phyloP scores from a whole-genome alignment of 2,113 vertebrate genomes.

The Meleagris gallopavo region DNA sequence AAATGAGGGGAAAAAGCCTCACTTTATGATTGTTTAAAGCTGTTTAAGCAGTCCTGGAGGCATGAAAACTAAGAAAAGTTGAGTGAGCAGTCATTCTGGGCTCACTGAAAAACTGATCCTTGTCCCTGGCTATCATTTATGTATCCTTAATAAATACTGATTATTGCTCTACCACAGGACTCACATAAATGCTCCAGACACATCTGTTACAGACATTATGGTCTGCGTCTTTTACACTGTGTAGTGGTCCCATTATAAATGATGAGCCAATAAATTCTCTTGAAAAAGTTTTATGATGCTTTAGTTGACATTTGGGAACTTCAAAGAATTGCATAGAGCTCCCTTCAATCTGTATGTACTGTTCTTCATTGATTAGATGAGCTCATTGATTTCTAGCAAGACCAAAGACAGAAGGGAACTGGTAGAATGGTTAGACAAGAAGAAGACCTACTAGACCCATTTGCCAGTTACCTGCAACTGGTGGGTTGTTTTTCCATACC shows the following conservation, averaged over 20 bases:
- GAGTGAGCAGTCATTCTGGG: neutral
- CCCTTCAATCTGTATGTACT: slow-evolving; percentile 43
- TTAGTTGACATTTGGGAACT: slow-evolving; percentile 66
- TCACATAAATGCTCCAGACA: neutral
- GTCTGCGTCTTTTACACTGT: slow-evolving; percentile 39
- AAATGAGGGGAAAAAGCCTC: neutral
- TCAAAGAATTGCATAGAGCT: slow-evolving; percentile 59
- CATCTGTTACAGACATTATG: slow-evolving; percentile 3
- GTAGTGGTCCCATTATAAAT: slow-evolving; percentile 12
- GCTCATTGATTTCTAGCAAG: slow-evolving; percentile 22
- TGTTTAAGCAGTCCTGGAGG: neutral
- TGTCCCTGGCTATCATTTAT: slow-evolving; percentile 28
- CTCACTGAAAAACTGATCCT: neutral
- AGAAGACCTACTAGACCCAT: slow-evolving; percentile 12
- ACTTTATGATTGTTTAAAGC: neutral
- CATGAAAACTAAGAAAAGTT: neutral
- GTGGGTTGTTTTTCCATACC: neutral
- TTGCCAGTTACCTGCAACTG: neutral
- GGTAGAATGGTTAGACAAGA: slow-evolving; percentile 30
- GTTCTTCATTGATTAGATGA: slow-evolving; percentile 65
- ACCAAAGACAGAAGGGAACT: slow-evolving; percentile 55
- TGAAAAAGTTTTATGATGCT: slow-evolving; percentile 49
- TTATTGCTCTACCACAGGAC: neutral
- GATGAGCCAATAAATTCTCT: slow-evolving; percentile 60
- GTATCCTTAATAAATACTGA: slow-evolving; percentile 38